Conservation (phyloP, 2,888 invertebrate genomes). For the Drosophila bunnanda region DNA sequence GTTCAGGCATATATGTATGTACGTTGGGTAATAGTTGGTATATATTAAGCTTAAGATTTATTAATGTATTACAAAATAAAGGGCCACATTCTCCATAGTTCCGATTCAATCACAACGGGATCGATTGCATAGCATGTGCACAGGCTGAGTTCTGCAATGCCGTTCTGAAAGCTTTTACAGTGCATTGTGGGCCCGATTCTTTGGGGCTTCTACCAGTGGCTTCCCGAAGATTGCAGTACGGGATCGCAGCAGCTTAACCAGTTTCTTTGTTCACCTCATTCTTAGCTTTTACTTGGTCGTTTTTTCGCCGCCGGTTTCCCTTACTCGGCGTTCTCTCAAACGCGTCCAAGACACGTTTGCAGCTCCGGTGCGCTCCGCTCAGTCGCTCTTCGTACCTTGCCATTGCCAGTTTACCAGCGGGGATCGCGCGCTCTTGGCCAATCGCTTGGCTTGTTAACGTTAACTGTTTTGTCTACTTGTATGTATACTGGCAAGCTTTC, state of each 20-base stretch:
- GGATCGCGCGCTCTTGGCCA: constrained; percentile 49
- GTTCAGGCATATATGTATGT: too few relatives aligned
- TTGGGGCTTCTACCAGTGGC: neutral
- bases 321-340: constrained; percentile 29
- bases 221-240: constrained; percentile 40
- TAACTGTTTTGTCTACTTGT: constrained; percentile 25
- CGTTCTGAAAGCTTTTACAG: neutral
- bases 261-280: constrained; percentile 54
- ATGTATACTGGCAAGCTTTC: constrained; percentile 10
- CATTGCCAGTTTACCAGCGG: constrained; percentile 60
- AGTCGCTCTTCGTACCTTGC: constrained; percentile 72
- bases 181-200: neutral
- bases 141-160: neutral
- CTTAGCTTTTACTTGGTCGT: constrained; percentile 59
- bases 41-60: too few relatives aligned
- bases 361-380: constrained; percentile 68
- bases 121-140: neutral
- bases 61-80: neutral
- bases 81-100: neutral
- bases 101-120: neutral
- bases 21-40: too few relatives aligned
- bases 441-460: constrained; percentile 18
- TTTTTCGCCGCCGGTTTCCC: constrained; percentile 36
- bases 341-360: constrained; percentile 73
- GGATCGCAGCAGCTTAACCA: constrained; percentile 57